Evolutionary conservation across 2,888 invertebrate species (phyloP), one percentile per base, ranked within the genome.

Genomic region (Callyntrura guangdongensis): DNA sequence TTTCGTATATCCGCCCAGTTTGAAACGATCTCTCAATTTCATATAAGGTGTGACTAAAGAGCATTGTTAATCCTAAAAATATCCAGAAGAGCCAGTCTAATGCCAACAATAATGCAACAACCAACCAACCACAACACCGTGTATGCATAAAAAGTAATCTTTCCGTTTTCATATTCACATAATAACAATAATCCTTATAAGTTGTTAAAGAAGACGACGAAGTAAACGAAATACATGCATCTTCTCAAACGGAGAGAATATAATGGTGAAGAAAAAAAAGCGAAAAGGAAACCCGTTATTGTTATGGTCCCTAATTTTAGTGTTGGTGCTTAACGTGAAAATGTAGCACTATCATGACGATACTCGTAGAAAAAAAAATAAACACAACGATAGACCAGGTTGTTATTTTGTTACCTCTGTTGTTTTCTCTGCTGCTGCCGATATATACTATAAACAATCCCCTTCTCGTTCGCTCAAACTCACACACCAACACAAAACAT

Each of bases 211-310:
- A 56, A 79, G 79, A 79, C 36, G 59, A 47, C 20, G 67, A 64
- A 88, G 59, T 25, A 69, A 69, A 59, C 49, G 53, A 82, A 74
- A 56, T 86, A 47, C 81, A 61, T 79, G 61, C 81, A 61, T 85
- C 67, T 61, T 90, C 59, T 72, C 83, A 83, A 79, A 69, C 27
- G 67, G 56, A 74, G 3, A 84, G 59, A 84, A 36, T 36, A 84
- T 67, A 69, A 69, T 67, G 69, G 72, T 86, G 8, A 49, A 69
- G 36, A 36, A 36, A 36, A 36, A 36, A 77, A 89, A 88, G 84
- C 81, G 89, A 89, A 89, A 86, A 90, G 86, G 90, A 90, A 90
- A 90, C 90, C 90, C 90, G 90, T 90, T 90, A 90, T 90, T 90
- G 90, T 90, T 90, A 90, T 90, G 81, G 86, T 79, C 90, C 83